These are phyloP conservation scores for Ceryle rudis DNA, from an alignment of 2,797 vertebrate genomes.

Conservation along the genomic window DNA sequence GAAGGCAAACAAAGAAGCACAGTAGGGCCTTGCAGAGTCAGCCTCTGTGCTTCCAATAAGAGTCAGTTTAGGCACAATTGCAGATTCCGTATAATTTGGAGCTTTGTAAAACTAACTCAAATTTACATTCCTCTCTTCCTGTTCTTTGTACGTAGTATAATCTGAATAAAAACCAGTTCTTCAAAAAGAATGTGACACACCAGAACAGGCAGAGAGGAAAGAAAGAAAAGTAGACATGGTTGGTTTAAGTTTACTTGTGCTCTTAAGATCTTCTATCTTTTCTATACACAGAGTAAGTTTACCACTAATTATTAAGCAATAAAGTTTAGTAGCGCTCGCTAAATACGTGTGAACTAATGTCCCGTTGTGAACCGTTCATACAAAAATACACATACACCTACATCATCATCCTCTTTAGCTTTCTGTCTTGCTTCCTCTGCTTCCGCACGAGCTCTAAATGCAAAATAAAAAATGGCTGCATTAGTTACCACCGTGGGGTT, in stretches of 20 bases:
- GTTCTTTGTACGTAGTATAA: background rate
- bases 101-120: background rate
- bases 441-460: slow-evolving; percentile 87
- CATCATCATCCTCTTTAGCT: slow-evolving; percentile 94
- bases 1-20: slow-evolving; percentile 11
- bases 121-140: background rate
- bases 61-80: background rate
- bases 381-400: slow-evolving; percentile 75
- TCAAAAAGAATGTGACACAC: background rate
- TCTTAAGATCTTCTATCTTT: background rate
- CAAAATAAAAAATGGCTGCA: background rate
- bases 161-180: background rate
- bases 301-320: background rate
- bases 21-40: background rate
- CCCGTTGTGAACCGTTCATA: background rate
- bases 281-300: background rate
- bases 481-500: background rate
- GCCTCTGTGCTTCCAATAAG: background rate
- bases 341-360: fast-evolving
- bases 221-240: background rate
- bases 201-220: background rate
- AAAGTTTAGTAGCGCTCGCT: background rate
- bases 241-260: background rate
- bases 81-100: background rate
- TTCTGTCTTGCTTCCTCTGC: slow-evolving; percentile 88